A percentile compares a stretch with the other conserved stretches of the same genome.
Evolutionary conservation across 2,888 invertebrate species (phyloP).

Genomic region (Tanypteryx hageni): DNA sequence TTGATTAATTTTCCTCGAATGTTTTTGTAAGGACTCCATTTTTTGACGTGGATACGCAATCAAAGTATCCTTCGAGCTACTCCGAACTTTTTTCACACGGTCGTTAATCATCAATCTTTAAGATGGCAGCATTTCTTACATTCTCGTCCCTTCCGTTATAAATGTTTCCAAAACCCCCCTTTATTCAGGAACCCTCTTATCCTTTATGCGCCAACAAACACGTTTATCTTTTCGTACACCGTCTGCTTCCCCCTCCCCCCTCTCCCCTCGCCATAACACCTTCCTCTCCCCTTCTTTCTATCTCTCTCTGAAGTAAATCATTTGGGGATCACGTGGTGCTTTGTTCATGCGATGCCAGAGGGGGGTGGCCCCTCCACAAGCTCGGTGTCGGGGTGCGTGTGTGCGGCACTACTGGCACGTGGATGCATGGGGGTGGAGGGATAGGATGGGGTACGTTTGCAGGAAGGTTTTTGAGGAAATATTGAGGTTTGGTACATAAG

Average conservation of each 20-base stretch:
- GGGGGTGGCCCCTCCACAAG: background rate
- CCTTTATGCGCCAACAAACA: constrained; percentile 45
- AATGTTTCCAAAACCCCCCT: background rate
- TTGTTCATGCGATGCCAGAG: background rate
- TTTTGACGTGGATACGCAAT: constrained; percentile 9
- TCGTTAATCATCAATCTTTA: constrained; percentile 21
- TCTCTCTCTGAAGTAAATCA: constrained; percentile 43
- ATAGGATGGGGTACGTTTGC: background rate
- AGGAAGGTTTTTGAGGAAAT: background rate
- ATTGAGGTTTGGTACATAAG: background rate
- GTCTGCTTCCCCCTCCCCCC: background rate
- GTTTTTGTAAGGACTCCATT: background rate
- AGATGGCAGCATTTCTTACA: constrained; percentile 27
- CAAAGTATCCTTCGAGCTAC: constrained; percentile 13
- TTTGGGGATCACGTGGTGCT: constrained; percentile 32
- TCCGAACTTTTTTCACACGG: background rate
- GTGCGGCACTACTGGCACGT: constrained; percentile 21
- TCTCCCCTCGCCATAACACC: background rate
- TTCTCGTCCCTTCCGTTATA: constrained; percentile 40
- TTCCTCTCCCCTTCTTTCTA: too few species aligned
- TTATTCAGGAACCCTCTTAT: constrained; percentile 11
- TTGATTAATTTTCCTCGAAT: background rate
- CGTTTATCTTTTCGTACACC: constrained; percentile 27
- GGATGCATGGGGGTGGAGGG: background rate
- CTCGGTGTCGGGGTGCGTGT: constrained; percentile 17